Evolutionary conservation across 2,113 vertebrate species (phyloP).

Genomic region (Daubentonia madagascariensis): DNA sequence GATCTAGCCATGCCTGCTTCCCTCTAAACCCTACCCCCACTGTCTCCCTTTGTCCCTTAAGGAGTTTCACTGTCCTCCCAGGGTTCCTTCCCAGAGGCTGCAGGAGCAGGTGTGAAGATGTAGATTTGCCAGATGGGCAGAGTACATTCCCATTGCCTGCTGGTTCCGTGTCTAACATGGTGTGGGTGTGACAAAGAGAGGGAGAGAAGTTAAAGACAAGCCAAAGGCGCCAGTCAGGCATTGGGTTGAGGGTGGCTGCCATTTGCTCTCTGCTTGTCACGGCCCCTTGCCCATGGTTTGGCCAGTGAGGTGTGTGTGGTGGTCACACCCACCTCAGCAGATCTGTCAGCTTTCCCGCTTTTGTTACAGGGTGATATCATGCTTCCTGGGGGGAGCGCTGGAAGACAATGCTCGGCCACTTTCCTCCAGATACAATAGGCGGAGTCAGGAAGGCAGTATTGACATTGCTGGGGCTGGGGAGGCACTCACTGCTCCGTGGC

Average conservation of each 20-base stretch:
- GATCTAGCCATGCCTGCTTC: background rate
- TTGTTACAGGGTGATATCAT: slow-evolving; percentile 89
- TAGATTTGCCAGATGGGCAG: background rate
- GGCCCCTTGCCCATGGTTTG: slow-evolving; percentile 69
- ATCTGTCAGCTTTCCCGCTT: slow-evolving; percentile 90
- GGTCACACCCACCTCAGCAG: slow-evolving; percentile 86
- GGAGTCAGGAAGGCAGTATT: slow-evolving; percentile 86
- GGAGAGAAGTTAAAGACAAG: background rate
- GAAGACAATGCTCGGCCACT: slow-evolving; percentile 85
- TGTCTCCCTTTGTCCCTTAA: background rate
- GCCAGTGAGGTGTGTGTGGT: slow-evolving; percentile 78
- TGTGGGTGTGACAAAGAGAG: background rate
- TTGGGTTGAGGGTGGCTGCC: background rate
- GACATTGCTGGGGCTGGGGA: slow-evolving; percentile 80
- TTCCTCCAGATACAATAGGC: slow-evolving; percentile 85
- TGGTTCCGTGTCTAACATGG: background rate
- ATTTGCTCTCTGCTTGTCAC: slow-evolving; percentile 21
- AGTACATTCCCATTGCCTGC: no score
- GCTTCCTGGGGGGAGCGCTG: slow-evolving; percentile 84
- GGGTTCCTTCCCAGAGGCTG: background rate
- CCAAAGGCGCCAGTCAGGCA: background rate
- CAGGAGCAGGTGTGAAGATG: background rate
- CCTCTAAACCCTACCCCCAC: background rate
- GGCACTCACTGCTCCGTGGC: slow-evolving; percentile 42
- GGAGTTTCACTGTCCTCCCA: background rate